phyloP scores from a whole-genome alignment of 2,888 invertebrate species.

The Bellardia pandia region DNA sequence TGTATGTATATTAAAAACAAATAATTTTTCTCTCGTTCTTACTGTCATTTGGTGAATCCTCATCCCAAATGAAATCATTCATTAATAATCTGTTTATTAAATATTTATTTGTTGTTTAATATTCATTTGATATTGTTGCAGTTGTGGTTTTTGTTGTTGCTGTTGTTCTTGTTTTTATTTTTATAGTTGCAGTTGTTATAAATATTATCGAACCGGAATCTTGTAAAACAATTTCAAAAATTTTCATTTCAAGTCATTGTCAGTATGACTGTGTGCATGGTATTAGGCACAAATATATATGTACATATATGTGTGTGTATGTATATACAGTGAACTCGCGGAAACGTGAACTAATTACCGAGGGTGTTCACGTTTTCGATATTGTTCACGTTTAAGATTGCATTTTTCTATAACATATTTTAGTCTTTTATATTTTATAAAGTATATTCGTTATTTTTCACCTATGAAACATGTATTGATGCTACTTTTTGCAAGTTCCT shows the following conservation, averaged over 20 bases:
- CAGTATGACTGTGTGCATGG: constrained; percentile 16
- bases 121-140: background rate
- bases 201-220: constrained; percentile 64
- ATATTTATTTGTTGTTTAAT: background rate
- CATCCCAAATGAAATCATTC: background rate
- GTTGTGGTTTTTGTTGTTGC: constrained; percentile 10
- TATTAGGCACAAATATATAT: background rate
- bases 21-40: too few species aligned
- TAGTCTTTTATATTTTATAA: too few species aligned
- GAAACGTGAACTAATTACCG: too few species aligned
- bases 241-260: constrained; percentile 67
- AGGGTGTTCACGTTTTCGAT: too few species aligned
- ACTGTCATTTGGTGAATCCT: too few species aligned
- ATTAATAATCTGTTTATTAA: constrained; percentile 12
- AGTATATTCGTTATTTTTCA: too few species aligned
- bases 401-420: too few species aligned
- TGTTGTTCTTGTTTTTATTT: constrained; percentile 3
- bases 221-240: constrained; percentile 69
- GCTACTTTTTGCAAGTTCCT: too few species aligned
- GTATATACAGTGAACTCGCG: too few species aligned
- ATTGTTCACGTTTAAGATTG: too few species aligned
- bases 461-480: too few species aligned
- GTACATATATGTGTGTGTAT: background rate
- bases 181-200: constrained; percentile 48
- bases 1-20: too few species aligned